phyloP scores from a whole-genome alignment of 2,888 invertebrate genomes.

The Troides aeacus region DNA sequence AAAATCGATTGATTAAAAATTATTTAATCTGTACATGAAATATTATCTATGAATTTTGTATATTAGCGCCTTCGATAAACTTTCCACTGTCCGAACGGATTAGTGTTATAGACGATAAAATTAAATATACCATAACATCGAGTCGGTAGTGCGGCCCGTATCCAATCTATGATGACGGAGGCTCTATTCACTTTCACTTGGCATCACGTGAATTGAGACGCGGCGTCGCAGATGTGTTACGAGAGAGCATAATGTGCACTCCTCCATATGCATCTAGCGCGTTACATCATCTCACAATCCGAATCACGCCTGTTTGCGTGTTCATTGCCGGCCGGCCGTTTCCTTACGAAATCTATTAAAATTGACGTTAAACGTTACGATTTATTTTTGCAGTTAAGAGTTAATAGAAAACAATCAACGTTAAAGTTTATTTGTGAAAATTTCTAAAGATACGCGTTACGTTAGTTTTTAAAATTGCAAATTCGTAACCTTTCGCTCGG shows the following conservation, averaged over 20 bases:
- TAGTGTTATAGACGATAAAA: slow-evolving; percentile 16
- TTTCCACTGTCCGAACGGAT: slow-evolving; percentile 5
- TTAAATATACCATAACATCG: slow-evolving; percentile 12
- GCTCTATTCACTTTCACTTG: slow-evolving; percentile 36
- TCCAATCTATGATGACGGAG: slow-evolving; percentile 22
- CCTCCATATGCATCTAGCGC: slow-evolving; percentile 15
- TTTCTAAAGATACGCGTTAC: background rate
- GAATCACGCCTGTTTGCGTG: slow-evolving; percentile 15
- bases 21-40: background rate
- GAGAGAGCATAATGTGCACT: slow-evolving; percentile 24
- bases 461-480: background rate
- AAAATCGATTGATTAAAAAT: background rate
- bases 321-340: slow-evolving; percentile 10
- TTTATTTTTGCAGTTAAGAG: slow-evolving; percentile 9
- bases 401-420: slow-evolving; percentile 3
- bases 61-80: background rate
- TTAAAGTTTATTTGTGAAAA: background rate
- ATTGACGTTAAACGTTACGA: slow-evolving; percentile 11
- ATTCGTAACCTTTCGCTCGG: background rate
- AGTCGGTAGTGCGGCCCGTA: slow-evolving; percentile 16
- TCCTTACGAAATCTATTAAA: slow-evolving; percentile 6
- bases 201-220: slow-evolving; percentile 32
- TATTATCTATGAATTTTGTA: background rate
- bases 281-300: slow-evolving; percentile 25
- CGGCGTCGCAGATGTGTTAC: slow-evolving; percentile 23